phyloP scores from a whole-genome alignment of 2,113 vertebrate species.

The Hippocampus zosterae region DNA sequence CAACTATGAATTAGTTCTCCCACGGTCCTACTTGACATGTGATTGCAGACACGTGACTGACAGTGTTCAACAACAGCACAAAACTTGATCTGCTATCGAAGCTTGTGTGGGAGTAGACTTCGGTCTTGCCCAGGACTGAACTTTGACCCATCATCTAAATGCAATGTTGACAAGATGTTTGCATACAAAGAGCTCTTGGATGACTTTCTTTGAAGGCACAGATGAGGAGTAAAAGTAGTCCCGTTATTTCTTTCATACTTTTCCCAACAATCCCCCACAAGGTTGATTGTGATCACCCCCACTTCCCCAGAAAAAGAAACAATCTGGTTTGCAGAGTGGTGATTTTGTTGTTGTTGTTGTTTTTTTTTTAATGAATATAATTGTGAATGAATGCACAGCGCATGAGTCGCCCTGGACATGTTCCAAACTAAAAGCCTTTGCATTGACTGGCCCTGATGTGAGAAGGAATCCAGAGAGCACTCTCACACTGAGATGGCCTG shows the following conservation, averaged over 20 bases:
- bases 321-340: neutral
- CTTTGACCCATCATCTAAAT: neutral
- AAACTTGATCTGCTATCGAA: neutral
- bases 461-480: slow-evolving; percentile 27
- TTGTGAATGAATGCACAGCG: slow-evolving; percentile 28
- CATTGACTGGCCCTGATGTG: slow-evolving; percentile 34
- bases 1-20: neutral
- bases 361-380: slow-evolving; percentile 15
- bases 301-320: neutral
- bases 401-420: slow-evolving; percentile 7
- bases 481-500: slow-evolving; percentile 33
- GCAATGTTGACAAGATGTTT: neutral
- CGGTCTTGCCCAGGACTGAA: neutral
- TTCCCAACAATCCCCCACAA: neutral
- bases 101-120: neutral
- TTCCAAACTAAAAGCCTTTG: neutral
- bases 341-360: neutral
- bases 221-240: neutral
- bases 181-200: neutral
- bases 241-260: neutral
- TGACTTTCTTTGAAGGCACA: neutral
- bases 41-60: neutral
- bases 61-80: neutral
- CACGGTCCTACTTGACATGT: neutral
- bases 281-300: neutral